Evolutionary conservation across 2,113 vertebrate species (phyloP).

Genomic region (Nibea coibor): DNA sequence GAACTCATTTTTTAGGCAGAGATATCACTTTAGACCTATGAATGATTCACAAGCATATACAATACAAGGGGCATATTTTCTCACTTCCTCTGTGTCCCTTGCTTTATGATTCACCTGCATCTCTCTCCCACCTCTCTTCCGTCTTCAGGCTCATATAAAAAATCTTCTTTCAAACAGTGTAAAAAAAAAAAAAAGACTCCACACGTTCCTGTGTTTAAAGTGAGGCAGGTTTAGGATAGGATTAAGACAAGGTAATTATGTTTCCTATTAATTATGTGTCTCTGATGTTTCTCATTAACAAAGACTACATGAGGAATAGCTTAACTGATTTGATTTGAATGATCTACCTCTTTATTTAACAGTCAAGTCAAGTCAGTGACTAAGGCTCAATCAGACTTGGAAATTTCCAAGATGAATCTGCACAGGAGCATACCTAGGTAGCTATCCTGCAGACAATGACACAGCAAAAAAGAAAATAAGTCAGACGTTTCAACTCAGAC

Average conservation of each 20-base stretch:
- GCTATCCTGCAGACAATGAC: constrained; percentile 37
- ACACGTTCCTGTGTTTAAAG: neutral
- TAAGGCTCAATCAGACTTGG: neutral
- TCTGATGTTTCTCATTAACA: constrained; percentile 27
- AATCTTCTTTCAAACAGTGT: constrained; percentile 3
- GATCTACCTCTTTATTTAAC: constrained; percentile 1
- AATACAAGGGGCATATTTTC: neutral
- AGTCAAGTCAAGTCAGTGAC: neutral
- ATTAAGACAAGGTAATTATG: constrained; percentile 22
- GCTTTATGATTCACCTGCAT: constrained; percentile 14
- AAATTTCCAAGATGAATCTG: neutral
- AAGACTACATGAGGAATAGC: neutral
- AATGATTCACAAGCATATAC: neutral
- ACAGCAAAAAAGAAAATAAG: constrained; percentile 21
- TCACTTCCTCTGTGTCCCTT: neutral
- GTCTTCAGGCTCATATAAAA: neutral
- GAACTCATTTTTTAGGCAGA: neutral
- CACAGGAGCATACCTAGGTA: neutral
- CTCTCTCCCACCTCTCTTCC: constrained; percentile 1
- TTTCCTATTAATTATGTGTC: constrained; percentile 12
- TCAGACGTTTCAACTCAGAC: constrained; percentile 23
- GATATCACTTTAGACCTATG: neutral
- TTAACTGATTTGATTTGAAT: constrained; percentile 9
- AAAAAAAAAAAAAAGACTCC: neutral
- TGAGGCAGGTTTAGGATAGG: too few relatives aligned